Base-by-base conservation (phyloP, 2,888 invertebrate species). In the Neoaliturus tenellus region DNA sequence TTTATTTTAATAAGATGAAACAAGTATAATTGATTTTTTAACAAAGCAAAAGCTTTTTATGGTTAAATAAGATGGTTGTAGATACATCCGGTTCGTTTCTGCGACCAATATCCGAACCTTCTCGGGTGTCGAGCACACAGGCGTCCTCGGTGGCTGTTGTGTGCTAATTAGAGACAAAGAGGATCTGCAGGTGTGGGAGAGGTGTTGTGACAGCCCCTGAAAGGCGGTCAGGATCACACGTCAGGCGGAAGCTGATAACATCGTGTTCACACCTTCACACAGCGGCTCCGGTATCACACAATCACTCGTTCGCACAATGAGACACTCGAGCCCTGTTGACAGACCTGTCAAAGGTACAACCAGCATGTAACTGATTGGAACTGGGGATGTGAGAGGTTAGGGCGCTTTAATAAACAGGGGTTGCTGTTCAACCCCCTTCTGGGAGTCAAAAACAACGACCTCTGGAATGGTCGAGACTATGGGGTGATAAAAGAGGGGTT, bases 261-360 rank as follows among this genome's bases (percentile, higher is more conserved):
- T 62, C 62, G 31, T 31, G 62, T 31, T 62, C 62, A 62, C 62
- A 62, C 62, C 62, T 62, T 31, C 14, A 17, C 14, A 48, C 6
- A 48, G 17, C 6, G 17, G 17, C 48, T 48, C 48, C 55, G 25
- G 55, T 25, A 12, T 8, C 31, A 31, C 62, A 62, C 62, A 62
- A 62, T 62, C 12, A 62, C 28, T 28, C 62, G 31, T 31, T 62
- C 31, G 62, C n/a, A n/a, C 62, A 62, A 62, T 62, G 17, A 62
- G 62, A 62, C 62, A 62, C 62, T 62, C 31, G 62, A 62, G 62
- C 25, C 5, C 62, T 62, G 62, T 62, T 62, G 62, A 62, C 62
- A 55, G 62, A 25, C 62, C 20, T 62, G 62, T 62, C 62, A 62
- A 62, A 62, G 62, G 62, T 62, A 28, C 28, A 62, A 62, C 62